Base-by-base conservation (phyloP, 2,888 invertebrate species). In the Tryphoninae sp. region DNA sequence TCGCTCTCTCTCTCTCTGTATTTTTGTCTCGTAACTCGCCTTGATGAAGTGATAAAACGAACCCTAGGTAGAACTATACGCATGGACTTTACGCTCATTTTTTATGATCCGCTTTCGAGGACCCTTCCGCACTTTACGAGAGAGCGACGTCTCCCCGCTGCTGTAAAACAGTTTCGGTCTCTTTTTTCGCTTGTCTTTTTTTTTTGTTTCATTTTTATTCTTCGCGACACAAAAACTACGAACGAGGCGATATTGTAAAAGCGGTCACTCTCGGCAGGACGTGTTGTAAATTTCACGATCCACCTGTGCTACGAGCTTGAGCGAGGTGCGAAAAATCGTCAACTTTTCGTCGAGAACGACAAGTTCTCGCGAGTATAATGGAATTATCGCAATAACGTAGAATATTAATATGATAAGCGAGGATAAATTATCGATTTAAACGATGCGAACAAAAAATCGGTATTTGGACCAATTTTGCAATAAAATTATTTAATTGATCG, bases 31-130 rank as follows among this genome's bases (percentile, higher is more conserved):
- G 69, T 80, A 76, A 76, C 80, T 69, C 16, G 75, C 80, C 40
- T 75, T 80, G 76, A 80, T 80, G 75, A 80, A 80, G 80, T 75
- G 80, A 80, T 80, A 80, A 80, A 80, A 80, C 76, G 58, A 49
- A 80, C 75, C 80, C 76, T 51, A 19, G 58, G 58, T 13, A 62
- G 16, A 16, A 8, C 16, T 61, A 53, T 40, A 76, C 19, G 19
- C 9, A 58, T 22, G 23, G 6, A n/a, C 51, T 53, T 42, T 55
- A 49, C 61, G 67, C 73, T 71, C 64, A 80, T 80, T 80, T 75
- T 80, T 80, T 65, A 80, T 75, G 64, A 75, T 65, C 49, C 16
- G 22, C 69, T 58, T 42, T 22, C 40, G 16, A 71, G 55, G 67
- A 53, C 53, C 73, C 19, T 68, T 33, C 1, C 53, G 53, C 58